These are phyloP conservation scores for Pseudorectes ferrugineus DNA, from an alignment of 2,113 vertebrate genomes.

Conservation along the genomic window DNA sequence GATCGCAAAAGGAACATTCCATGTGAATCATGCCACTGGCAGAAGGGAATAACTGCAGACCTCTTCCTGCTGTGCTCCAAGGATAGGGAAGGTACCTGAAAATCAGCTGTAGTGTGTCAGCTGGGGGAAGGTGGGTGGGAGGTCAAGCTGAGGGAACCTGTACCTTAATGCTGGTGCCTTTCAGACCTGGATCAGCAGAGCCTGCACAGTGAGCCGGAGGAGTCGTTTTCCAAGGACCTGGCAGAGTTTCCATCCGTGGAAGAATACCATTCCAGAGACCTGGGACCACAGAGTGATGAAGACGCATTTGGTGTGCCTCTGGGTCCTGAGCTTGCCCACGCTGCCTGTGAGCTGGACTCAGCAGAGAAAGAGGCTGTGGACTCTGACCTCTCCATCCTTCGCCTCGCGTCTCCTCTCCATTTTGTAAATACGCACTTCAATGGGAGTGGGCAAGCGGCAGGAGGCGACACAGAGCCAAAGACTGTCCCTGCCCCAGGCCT, in stretches of 20 bases:
- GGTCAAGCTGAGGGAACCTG: not conserved
- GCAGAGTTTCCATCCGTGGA: constrained; percentile 83
- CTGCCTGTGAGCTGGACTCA: constrained; percentile 62
- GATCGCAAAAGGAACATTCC: not conserved
- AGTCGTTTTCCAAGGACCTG: constrained; percentile 84
- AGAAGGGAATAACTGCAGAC: not conserved
- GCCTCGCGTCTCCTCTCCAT: constrained; percentile 89
- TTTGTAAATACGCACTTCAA: constrained; percentile 99
- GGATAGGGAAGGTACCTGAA: not conserved
- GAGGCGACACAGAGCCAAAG: not conserved
- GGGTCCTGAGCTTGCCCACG: constrained; percentile 54
- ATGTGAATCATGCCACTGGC: rapidly evolving
- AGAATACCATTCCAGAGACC: constrained; percentile 78
- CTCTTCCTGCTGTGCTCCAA: not conserved
- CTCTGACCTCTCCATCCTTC: constrained; percentile 82
- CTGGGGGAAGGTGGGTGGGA: not conserved
- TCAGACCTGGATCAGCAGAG: constrained; percentile 94
- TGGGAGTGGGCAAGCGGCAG: constrained; percentile 68
- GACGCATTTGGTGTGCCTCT: constrained; percentile 61
- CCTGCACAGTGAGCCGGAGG: constrained; percentile 89
- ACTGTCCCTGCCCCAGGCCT: constrained; percentile 21
- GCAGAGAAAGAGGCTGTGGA: constrained; percentile 62
- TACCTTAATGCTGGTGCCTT: constrained; percentile 16
- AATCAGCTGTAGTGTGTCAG: not conserved
- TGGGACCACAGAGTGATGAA: constrained; percentile 60